Evolutionary conservation across 2,797 vertebrate species (phyloP).

Genomic region (Rhinichthys osculus): DNA sequence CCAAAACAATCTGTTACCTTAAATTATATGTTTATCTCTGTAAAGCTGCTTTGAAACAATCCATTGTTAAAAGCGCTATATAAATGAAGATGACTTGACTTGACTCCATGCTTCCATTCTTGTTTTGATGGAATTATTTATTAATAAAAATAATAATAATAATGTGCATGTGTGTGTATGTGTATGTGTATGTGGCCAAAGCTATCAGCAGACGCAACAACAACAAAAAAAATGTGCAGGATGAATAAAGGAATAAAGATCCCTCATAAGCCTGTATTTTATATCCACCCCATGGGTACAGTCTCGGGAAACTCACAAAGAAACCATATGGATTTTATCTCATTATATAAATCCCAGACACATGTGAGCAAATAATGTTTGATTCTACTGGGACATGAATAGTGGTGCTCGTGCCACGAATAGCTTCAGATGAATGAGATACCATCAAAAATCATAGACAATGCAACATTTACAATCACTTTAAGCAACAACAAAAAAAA

Average conservation of each 20-base stretch:
- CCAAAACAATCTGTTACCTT: too few relatives aligned
- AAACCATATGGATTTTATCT: not conserved
- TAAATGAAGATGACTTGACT: too few relatives aligned
- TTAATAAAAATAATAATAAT: not conserved
- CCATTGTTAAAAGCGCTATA: too few relatives aligned
- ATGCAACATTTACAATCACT: not conserved
- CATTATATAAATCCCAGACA: conserved; percentile 6
- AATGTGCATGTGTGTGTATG: too few relatives aligned
- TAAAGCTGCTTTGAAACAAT: too few relatives aligned
- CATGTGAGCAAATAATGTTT: not conserved
- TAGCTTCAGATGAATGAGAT: not conserved
- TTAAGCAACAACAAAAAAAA: not conserved
- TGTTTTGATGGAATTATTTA: not conserved
- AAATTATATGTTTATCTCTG: too few relatives aligned
- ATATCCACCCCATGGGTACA: not conserved
- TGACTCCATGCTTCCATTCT: not conserved
- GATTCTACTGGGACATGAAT: not conserved
- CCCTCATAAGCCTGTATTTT: not conserved
- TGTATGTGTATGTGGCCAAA: not conserved
- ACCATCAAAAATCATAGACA: not conserved
- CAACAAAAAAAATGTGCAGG: not conserved
- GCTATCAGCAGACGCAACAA: not conserved
- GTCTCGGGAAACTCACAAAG: conserved; percentile 1
- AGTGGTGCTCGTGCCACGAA: not conserved
- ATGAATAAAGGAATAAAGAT: not conserved